Evolutionary conservation across 2,888 invertebrate species (phyloP).

Genomic region (Temnothorax unifasciatus): DNA sequence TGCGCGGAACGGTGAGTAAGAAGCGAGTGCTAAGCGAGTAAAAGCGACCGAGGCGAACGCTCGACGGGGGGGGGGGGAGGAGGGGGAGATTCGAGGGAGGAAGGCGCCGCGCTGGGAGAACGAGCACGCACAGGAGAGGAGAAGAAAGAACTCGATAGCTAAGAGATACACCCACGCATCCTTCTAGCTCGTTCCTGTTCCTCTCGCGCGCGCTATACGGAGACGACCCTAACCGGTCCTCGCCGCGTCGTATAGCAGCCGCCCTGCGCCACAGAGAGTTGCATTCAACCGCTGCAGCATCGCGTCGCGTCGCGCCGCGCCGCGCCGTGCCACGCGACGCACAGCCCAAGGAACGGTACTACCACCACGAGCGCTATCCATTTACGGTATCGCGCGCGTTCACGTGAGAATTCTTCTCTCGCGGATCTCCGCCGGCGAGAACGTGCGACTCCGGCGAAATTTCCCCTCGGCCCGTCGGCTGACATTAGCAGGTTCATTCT

Average conservation of each 20-base stretch:
- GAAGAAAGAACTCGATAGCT: slow-evolving; percentile 74
- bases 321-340: slow-evolving; percentile 47
- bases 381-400: slow-evolving; percentile 75
- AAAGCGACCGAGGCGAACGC: slow-evolving; percentile 35
- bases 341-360: slow-evolving; percentile 68
- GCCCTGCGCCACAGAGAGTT: slow-evolving; percentile 43
- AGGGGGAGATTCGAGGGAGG: background rate
- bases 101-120: slow-evolving; percentile 15
- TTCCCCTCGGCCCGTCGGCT: background rate
- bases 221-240: slow-evolving; percentile 76
- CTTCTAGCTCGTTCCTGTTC: slow-evolving; percentile 66
- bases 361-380: slow-evolving; percentile 72
- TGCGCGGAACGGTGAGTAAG: slow-evolving; percentile 16
- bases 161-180: slow-evolving; percentile 76
- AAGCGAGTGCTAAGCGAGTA: slow-evolving; percentile 33
- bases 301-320: slow-evolving; percentile 23
- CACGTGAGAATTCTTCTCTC: slow-evolving; percentile 72
- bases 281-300: slow-evolving; percentile 47
- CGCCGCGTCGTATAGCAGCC: slow-evolving; percentile 63
- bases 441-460: slow-evolving; percentile 53
- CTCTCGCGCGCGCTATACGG: slow-evolving; percentile 60
- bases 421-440: slow-evolving; percentile 20
- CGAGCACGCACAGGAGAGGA: slow-evolving; percentile 56
- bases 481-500: background rate
- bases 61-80: slow-evolving; percentile 16